Percentiles rank a stretch among this genome's conserved stretches.
Conservation (phyloP, 2,113 vertebrate genomes). For the Calyptomena viridis region DNA sequence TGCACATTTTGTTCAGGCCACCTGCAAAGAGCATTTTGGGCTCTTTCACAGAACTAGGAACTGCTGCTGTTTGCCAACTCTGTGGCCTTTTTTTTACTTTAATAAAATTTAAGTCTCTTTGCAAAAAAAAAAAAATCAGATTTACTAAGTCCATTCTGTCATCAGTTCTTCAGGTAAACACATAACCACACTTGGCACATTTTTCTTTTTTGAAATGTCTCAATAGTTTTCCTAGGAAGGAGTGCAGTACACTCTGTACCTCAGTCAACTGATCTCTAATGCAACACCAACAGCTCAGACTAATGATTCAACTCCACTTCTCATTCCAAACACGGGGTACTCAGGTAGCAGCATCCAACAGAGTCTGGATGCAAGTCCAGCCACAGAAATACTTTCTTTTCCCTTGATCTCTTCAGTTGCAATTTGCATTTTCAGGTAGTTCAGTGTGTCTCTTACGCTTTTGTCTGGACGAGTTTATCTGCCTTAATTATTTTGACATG, state of each 20-base stretch:
- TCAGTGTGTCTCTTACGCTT: not conserved
- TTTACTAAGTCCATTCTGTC: no score
- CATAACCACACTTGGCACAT: not conserved
- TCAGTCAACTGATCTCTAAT: not conserved
- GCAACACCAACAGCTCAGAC: not conserved
- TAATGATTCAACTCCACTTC: not conserved
- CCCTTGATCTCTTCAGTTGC: not conserved
- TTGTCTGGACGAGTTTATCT: not conserved
- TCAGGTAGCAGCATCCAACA: not conserved
- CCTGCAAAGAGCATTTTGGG: not conserved
- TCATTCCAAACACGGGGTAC: not conserved
- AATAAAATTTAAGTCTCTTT: not conserved
- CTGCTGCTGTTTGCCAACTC: not conserved
- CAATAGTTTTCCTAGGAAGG: not conserved
- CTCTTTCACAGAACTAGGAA: not conserved
- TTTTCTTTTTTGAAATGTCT: not conserved
- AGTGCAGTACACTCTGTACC: not conserved
- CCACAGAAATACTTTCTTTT: not conserved
- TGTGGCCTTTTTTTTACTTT: not conserved
- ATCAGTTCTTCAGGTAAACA: not conserved
- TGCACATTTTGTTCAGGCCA: not conserved
- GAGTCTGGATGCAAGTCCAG: not conserved
- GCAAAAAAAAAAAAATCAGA: no score
- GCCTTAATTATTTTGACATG: not conserved
- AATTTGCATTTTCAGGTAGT: not conserved